These are phyloP conservation scores for Dasypolia templi DNA, from an alignment of 2,888 invertebrate species.

Conservation along the genomic window DNA sequence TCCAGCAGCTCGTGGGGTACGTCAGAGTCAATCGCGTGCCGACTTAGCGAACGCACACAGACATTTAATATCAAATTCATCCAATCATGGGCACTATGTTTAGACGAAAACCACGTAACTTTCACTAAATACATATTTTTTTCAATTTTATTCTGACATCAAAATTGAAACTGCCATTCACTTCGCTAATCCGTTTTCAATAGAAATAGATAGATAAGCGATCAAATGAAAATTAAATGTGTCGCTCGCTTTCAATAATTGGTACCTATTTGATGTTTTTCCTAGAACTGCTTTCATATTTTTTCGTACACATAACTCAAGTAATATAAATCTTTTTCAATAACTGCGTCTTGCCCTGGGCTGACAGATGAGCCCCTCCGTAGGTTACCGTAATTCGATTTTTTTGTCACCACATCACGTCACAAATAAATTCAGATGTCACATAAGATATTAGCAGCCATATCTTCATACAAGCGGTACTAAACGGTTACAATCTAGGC, in stretches of 20 bases:
- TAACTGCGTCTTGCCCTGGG: constrained; percentile 28
- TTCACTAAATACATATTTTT: background rate
- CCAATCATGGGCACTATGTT: background rate
- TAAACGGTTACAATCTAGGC: constrained; percentile 20
- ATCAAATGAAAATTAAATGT: constrained; percentile 36
- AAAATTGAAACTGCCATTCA: constrained; percentile 10
- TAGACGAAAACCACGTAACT: background rate
- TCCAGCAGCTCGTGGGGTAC: no score
- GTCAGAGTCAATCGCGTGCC: no score
- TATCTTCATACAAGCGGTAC: constrained; percentile 28
- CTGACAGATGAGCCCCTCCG: constrained; percentile 39
- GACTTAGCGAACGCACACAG: no score
- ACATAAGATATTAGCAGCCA: constrained; percentile 37
- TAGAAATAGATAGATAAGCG: background rate
- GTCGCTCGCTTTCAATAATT: background rate
- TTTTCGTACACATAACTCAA: constrained; percentile 4
- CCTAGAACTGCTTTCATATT: background rate
- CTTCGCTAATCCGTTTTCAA: constrained; percentile 4
- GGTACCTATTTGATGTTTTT: constrained; percentile 22
- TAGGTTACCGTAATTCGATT: constrained; percentile 38
- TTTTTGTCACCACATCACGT: constrained; percentile 21
- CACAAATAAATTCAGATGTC: constrained; percentile 25
- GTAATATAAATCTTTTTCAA: constrained; percentile 56
- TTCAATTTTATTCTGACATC: background rate
- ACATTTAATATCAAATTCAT: no score